These are phyloP conservation scores for Adelges cooleyi DNA, from an alignment of 1,140 invertebrate species.

Conservation along the genomic window DNA sequence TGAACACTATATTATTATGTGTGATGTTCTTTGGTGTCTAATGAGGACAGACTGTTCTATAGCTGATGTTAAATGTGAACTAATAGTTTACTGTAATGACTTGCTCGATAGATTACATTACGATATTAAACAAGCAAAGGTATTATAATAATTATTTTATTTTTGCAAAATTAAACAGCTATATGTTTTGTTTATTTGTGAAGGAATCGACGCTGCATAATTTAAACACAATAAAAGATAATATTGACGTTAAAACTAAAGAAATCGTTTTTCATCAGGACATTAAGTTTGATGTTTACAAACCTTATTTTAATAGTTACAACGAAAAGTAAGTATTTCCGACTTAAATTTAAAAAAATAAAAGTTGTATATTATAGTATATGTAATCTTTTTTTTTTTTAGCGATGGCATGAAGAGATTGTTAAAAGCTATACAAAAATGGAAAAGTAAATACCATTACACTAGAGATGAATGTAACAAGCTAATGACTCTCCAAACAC, in stretches of 20 bases:
- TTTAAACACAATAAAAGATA: not conserved
- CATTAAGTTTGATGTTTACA: not conserved
- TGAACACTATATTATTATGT: constrained; percentile 5
- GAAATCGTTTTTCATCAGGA: not conserved
- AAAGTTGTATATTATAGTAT: not conserved
- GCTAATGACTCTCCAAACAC: not conserved
- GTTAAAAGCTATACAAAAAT: not conserved
- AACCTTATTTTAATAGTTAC: not conserved
- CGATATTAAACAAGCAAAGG: not conserved
- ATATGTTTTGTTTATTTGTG: not conserved
- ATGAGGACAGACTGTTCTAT: not conserved
- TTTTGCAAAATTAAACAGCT: not conserved
- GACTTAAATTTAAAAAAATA: not conserved
- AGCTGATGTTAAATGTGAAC: constrained; percentile 1
- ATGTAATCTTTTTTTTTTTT: not conserved
- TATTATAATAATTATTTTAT: not conserved
- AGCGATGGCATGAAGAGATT: not conserved
- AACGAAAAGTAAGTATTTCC: not conserved
- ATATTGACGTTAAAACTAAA: not conserved
- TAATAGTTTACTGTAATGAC: not conserved
- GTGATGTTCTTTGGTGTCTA: not conserved
- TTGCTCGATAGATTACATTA: not conserved
- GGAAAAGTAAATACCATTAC: constrained; percentile 15
- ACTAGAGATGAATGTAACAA: not conserved
- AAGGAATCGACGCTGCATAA: not conserved